A percentile compares a stretch with the other conserved stretches of the same genome.
These are phyloP conservation scores for Hippopotamus amphibius DNA, from an alignment of 2,113 vertebrate genomes.

Conservation along the genomic window DNA sequence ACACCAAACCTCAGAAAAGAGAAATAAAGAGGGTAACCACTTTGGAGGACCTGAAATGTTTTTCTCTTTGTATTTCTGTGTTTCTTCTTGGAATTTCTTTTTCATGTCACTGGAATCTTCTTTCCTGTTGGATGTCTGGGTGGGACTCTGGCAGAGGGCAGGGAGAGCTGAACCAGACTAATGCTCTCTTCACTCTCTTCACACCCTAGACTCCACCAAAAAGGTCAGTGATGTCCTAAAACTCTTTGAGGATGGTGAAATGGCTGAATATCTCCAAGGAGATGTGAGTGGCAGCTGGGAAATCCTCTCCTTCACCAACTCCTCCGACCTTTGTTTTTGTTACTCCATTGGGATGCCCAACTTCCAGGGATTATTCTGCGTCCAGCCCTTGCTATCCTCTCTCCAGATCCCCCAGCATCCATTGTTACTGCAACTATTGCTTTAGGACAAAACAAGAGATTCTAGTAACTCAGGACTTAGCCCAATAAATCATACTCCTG, in stretches of 20 bases:
- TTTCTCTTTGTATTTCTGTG: conserved; percentile 23
- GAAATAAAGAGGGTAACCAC: not conserved
- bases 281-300: conserved; percentile 88
- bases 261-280: conserved; percentile 89
- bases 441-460: conserved; percentile 56
- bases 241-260: conserved; percentile 90
- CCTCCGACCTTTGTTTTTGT: conserved; percentile 50
- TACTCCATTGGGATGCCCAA: not conserved
- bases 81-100: conserved; percentile 1
- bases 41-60: not conserved
- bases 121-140: not conserved
- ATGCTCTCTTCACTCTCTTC: conserved; percentile 24
- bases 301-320: not conserved
- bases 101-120: not conserved
- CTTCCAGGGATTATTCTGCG: conserved; percentile 35
- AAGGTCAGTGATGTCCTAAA: conserved; percentile 95
- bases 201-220: conserved; percentile 90
- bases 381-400: not conserved
- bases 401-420: not conserved
- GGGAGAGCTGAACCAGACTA: not conserved
- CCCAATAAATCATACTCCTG: not conserved
- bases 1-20: not conserved
- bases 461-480: conserved; percentile 19
- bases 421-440: conserved; percentile 16
- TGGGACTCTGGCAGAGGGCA: not conserved